Base-by-base conservation (phyloP, 2,113 vertebrate genomes). In the Cygnus atratus region DNA sequence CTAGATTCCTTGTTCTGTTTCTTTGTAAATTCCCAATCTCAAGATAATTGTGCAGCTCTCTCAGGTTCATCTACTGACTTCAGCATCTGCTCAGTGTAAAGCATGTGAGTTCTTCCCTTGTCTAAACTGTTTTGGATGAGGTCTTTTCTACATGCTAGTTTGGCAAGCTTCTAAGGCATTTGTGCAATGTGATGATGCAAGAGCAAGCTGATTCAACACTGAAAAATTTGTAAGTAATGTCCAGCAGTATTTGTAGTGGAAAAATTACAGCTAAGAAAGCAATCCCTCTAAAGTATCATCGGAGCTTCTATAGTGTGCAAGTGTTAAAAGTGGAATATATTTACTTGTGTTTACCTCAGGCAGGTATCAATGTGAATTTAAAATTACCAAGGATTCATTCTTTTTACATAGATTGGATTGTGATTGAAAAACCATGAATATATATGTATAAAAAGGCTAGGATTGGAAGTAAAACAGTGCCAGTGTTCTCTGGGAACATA, bases 141-240 rank as follows among this genome's bases (percentile, higher is more conserved):
- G 76, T 96, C 55, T 90, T 78, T 90, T 90, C 88, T 71, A 76
- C 76, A 76, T 81, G 94, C 94, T 97, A 97, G 88, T 93, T 91
- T 89, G 94, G 94, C 94, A 96, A 96, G 93, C 94, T 92, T 96
- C 94, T 96, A 96, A 97, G 95, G 96, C 97, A 97, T 97, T 94
- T 94, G 94, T 97, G 95, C 84, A 85, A 97, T 73, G 93, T 94
- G 86, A 87, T 93, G 84, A 92, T 92, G 63, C 66, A 92, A 89
- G 72, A 95, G 70, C 88, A 92, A 95, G 85, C 91, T 92, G 86
- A 87, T 95, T 84, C 48, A 85, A 74, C 67, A 84, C 66, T 84
- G 48, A 95, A 63, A 96, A 92, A 90, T 85, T 87, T 3, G 71
- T 80, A 87, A 94, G 71, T 67, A 93, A 63, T 33, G 65, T 80